These are phyloP conservation scores for Caenorhabditis doughertyi DNA, from an alignment of 2,888 invertebrate genomes.

Conservation along the genomic window DNA sequence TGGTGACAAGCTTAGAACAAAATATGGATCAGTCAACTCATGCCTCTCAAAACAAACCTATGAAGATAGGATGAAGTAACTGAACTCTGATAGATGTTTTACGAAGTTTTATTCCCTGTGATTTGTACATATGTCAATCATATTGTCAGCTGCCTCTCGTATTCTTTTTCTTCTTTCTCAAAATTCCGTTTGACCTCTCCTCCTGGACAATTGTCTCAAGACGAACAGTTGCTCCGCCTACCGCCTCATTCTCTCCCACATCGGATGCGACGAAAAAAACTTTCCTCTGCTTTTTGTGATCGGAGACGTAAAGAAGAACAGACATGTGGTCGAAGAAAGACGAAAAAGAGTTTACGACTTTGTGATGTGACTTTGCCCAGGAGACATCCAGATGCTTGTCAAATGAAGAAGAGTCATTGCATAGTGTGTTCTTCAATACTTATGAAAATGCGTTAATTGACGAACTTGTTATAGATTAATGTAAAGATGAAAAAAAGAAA, in stretches of 20 bases:
- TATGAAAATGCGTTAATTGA: neutral
- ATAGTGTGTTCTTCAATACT: neutral
- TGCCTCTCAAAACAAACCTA: too few species aligned
- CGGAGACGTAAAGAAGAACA: constrained; percentile 41
- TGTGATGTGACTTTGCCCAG: constrained; percentile 14
- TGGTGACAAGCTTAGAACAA: too few species aligned
- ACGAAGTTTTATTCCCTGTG: neutral
- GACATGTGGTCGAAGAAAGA: constrained; percentile 31
- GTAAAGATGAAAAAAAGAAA: too few species aligned
- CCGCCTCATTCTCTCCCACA: neutral
- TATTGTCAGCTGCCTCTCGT: constrained; percentile 24
- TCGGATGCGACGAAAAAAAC: constrained; percentile 18
- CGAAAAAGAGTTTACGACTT: constrained; percentile 43
- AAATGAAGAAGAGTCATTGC: constrained; percentile 17
- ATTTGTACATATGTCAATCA: constrained; percentile 15
- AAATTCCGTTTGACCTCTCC: constrained; percentile 16
- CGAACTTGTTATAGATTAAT: too few species aligned
- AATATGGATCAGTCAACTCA: too few species aligned
- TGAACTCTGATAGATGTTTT: too few species aligned
- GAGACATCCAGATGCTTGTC: constrained; percentile 34
- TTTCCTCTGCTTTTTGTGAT: constrained; percentile 38
- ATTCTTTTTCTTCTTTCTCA: neutral
- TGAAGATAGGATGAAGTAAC: too few species aligned
- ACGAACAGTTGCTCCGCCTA: constrained; percentile 52
- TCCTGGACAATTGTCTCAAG: constrained; percentile 45